Base-by-base conservation (phyloP, 1,140 invertebrate genomes). In the Aphaenogaster rudis region DNA sequence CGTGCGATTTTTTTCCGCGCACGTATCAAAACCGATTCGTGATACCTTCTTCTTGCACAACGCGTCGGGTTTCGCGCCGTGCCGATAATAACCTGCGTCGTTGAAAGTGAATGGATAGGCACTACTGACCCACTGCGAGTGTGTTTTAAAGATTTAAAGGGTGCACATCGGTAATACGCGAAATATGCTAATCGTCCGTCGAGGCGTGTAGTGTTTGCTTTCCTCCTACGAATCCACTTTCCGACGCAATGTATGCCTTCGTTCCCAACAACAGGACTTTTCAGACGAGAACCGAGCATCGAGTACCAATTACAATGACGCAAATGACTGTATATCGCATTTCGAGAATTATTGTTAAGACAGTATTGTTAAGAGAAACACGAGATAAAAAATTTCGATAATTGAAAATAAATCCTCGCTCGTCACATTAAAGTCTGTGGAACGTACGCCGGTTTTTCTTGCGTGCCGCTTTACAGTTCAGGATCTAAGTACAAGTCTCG, bases 51-150 rank as follows among this genome's bases (percentile, higher is more conserved):
- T 90, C 88, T 92, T 92, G 81, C 89, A 86, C 84, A 88, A 90
- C 71, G 59, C 50, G 42, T 21, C 21, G 33, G 6, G 17, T 86
- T 79, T 69, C 82, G 50, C 28, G 61, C 39, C 50, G 36, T 45
- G 52, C 48, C 64, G 88, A 92, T 90, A 91, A 91, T 88, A 91
- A 90, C 91, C 90, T 79, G 72, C 86, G 63, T 71, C 52, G 71
- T 91, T 90, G 91, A 93, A 94, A 93, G 93, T 93, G 91, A 93
- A 79, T 61, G 92, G 88, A 67, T n/a, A 72, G 8, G 8, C 39
- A 81, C 42, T 84, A 76, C 28, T 74, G 87, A 86, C 85, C 69
- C 52, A 61, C 57, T 52, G 69, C 21, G 13, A 28, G 45, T 28
- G 59, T 52, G 63, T 63, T 33, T 59, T 15, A 81, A 81, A 69